Conservation (phyloP, 2,888 invertebrate species). For the Caradrina kadenii region DNA sequence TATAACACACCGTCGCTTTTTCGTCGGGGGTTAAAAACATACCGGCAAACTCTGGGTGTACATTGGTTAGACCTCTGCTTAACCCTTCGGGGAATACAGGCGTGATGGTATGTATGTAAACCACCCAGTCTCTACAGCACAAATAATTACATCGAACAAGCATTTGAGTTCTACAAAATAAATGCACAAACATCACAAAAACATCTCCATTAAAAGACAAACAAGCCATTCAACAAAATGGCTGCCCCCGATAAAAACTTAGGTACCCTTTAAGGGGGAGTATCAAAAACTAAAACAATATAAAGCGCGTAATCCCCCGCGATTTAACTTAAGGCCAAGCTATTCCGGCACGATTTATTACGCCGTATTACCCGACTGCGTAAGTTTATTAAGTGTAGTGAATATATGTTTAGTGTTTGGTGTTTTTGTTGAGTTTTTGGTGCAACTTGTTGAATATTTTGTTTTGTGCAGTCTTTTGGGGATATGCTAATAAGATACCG, state of each 20-base stretch:
- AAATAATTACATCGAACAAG: neutral
- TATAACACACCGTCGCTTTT: too few relatives aligned
- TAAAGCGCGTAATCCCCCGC: conserved; percentile 54
- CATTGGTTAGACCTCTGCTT: too few relatives aligned
- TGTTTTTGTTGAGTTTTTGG: conserved; percentile 18
- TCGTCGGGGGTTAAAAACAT: too few relatives aligned
- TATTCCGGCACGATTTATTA: conserved; percentile 54
- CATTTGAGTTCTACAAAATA: neutral
- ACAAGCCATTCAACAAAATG: conserved; percentile 35
- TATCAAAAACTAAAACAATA: conserved; percentile 64
- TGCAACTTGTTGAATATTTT: conserved; percentile 42
- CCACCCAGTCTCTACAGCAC: too few relatives aligned
- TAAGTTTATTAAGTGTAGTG: conserved; percentile 53
- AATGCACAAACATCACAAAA: neutral
- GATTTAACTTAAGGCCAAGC: conserved; percentile 55
- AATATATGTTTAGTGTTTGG: conserved; percentile 38
- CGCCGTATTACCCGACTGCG: conserved; percentile 41
- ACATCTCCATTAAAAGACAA: conserved; percentile 6
- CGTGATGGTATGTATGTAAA: too few relatives aligned
- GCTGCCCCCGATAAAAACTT: conserved; percentile 41
- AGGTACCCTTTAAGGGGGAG: conserved; percentile 13
- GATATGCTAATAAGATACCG: neutral
- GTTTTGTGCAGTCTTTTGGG: neutral
- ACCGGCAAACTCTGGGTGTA: too few relatives aligned
- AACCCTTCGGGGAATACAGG: too few relatives aligned